These are phyloP conservation scores for Therioaphis trifolii DNA, from an alignment of 2,888 invertebrate genomes.

Conservation along the genomic window DNA sequence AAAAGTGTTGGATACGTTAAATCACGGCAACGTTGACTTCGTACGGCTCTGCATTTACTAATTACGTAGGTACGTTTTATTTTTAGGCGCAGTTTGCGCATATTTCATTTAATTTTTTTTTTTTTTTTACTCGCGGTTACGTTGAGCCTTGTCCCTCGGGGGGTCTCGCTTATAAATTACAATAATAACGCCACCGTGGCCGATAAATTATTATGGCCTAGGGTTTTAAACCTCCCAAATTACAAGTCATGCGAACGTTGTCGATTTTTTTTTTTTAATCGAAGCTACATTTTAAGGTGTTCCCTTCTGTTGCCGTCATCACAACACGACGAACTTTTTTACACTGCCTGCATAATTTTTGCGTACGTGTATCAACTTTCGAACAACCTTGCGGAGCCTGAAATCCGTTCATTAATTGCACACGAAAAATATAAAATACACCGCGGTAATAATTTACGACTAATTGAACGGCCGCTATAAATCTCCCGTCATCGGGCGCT, in stretches of 20 bases:
- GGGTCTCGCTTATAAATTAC: conserved; percentile 41
- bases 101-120: conserved; percentile 36
- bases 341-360: background rate
- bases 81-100: conserved; percentile 5
- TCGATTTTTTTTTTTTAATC: conserved; percentile 10
- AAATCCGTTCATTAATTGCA: conserved; percentile 14
- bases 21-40: conserved; percentile 23
- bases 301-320: background rate
- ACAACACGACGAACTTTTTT: conserved; percentile 9
- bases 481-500: background rate
- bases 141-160: background rate
- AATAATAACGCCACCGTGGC: conserved; percentile 34
- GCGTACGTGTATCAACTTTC: conserved; percentile 18
- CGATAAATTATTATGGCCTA: conserved; percentile 43
- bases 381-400: conserved; percentile 20
- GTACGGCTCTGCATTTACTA: background rate
- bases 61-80: conserved; percentile 25
- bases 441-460: background rate
- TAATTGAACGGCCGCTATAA: background rate
- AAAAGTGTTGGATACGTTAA: background rate
- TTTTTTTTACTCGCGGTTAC: background rate
- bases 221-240: conserved; percentile 31
- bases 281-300: background rate
- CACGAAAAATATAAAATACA: background rate
- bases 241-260: conserved; percentile 17